Evolutionary conservation across 1,140 invertebrate genomes (phyloP).

Genomic region (Pseudomyrmex dendroicus): DNA sequence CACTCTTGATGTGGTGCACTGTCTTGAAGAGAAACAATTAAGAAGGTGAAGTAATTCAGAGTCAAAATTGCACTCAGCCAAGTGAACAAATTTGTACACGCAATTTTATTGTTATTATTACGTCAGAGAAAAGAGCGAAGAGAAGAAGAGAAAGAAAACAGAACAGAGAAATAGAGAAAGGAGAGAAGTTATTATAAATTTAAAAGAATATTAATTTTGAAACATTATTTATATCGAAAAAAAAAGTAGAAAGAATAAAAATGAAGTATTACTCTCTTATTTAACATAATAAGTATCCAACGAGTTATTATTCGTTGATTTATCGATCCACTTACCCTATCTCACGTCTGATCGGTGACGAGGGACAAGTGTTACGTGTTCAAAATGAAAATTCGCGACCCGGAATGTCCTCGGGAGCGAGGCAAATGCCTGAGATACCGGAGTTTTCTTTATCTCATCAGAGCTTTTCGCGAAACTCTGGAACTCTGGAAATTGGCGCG

Average conservation of each 20-base stretch:
- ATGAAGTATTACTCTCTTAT: not conserved
- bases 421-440: constrained; percentile 1
- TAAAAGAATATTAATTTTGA: not conserved
- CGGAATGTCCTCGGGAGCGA: not conserved
- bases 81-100: too few relatives aligned
- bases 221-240: not conserved
- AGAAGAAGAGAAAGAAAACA: too few relatives aligned
- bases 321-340: too few relatives aligned
- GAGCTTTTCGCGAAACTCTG: not conserved
- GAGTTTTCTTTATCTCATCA: constrained; percentile 2
- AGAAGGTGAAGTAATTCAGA: too few relatives aligned
- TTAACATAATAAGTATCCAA: not conserved
- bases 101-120: too few relatives aligned
- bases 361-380: not conserved
- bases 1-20: too few relatives aligned
- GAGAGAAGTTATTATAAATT: too few relatives aligned
- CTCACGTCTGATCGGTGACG: not conserved
- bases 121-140: too few relatives aligned
- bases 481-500: constrained; percentile 10
- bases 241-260: not conserved
- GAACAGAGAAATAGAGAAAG: too few relatives aligned
- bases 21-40: too few relatives aligned
- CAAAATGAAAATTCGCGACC: constrained; percentile 11
- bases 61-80: too few relatives aligned
- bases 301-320: not conserved